Base-by-base conservation (phyloP, 2,797 vertebrate species). In the Pseudochirops cupreus region DNA sequence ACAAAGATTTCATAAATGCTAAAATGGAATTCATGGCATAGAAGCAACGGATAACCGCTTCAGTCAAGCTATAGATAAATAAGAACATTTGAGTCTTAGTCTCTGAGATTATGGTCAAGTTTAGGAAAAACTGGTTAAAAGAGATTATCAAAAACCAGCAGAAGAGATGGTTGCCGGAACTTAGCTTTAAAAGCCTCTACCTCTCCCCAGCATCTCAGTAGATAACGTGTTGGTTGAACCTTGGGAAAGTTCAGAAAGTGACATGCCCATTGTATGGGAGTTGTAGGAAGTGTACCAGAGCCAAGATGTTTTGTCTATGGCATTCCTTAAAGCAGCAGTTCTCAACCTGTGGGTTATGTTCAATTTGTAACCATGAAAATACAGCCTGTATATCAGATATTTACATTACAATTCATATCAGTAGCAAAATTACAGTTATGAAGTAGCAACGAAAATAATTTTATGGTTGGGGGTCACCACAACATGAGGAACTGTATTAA, bases 231-330 rank as follows among this genome's bases (percentile, higher is more conserved):
- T 54, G 16, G 1, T 0, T 0, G 28, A 24, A 50, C 54, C 62
- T 91, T 50, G 14, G 24, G 53, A 62, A 58, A 82, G 62, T 31
- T 3, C 0, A 0, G 24, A 21, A 3, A 14, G 12, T 1, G 1
- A 14, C 56, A 29, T 11, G 39, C 39, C 39, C 0, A 6, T 53
- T 33, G 9, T 9, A 1, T 92, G 57, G 56, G 18, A 46, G n/a
- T 16, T 31, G 12, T 33, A 33, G 93, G 46, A n/a, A 39, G n/a
- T 46, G 31, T 39, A 46, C 56, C 31, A 29, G 74, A 14, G 52
- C 74, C 14, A 1, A 3, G 0, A 7, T 0, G 3, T 12, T 59
- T 74, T 82, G 21, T 11, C 39, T 21, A 82, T 82, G 39, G 21
- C 39, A 87, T 50, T 87, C 39, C 16, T 87, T 50, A 87, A 87